phyloP scores from a whole-genome alignment of 1,140 invertebrate genomes.

The Colletes latitarsis region DNA sequence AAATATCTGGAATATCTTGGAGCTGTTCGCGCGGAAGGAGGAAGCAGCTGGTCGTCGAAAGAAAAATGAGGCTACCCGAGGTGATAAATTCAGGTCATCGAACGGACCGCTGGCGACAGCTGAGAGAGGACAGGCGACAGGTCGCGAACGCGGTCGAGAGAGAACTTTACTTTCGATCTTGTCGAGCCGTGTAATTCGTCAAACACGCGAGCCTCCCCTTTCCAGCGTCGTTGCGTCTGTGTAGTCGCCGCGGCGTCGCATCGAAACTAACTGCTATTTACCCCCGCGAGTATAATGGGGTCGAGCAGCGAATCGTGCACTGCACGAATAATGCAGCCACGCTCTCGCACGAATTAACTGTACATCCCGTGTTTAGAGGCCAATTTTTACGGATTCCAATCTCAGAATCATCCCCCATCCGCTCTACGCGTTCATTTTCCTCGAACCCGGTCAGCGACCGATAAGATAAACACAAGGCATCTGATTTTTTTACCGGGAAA shows the following conservation, averaged over 20 bases:
- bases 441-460: too few relatives aligned
- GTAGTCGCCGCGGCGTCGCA: slow-evolving; percentile 57
- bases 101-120: slow-evolving; percentile 12
- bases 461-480: too few relatives aligned
- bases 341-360: slow-evolving; percentile 31
- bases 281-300: slow-evolving; percentile 45
- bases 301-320: slow-evolving; percentile 9
- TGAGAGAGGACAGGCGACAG: background rate
- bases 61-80: background rate
- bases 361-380: background rate
- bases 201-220: slow-evolving; percentile 44
- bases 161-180: slow-evolving; percentile 71
- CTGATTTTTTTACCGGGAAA: too few relatives aligned
- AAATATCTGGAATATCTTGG: background rate
- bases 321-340: slow-evolving; percentile 26
- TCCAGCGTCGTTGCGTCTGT: slow-evolving; percentile 13
- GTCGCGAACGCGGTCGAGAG: slow-evolving; percentile 7
- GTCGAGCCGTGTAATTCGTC: slow-evolving; percentile 66
- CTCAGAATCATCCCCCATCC: too few relatives aligned
- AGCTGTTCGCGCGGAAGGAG: background rate
- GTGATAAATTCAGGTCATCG: slow-evolving; percentile 30
- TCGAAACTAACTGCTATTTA: slow-evolving; percentile 69
- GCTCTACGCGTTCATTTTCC: too few relatives aligned
- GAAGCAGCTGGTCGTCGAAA: background rate
- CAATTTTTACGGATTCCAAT: too few relatives aligned